Base-by-base conservation (phyloP, 1,140 invertebrate genomes). In the Hyles euphorbiae region DNA sequence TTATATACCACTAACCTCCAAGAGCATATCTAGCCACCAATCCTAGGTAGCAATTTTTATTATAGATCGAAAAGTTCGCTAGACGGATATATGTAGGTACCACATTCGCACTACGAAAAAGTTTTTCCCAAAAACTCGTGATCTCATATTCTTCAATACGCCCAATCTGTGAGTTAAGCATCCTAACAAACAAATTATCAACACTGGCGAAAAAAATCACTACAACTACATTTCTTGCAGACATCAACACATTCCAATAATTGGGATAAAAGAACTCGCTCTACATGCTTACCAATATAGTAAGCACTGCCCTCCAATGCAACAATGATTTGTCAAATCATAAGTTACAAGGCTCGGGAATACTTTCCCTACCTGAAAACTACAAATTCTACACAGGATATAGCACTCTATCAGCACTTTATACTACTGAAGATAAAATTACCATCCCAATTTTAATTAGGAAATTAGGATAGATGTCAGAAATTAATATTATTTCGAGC, bases 21-120 rank as follows among this genome's bases (percentile, higher is more conserved):
- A 12, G 67, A 73, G 65, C 74, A 72, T 36, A 62, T 44, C 33
- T 77, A 51, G 70, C 72, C 40, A 69, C 68, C 7, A 65, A 64
- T 34, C 60, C 58, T 2, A 66, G 43, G 32, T 56, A 65, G 9
- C 45, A 74, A 58, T n/a, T n/a, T n/a, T n/a, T 40, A 60, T 4
- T 72, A 74, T 47, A 54, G 62, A 54, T 63, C 67, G 6, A 70
- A 61, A 46, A 70, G 58, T 10, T 56, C 56, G 7, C 9, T 72
- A 47, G 64, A 72, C 10, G 56, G 56, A 5, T 76, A 71, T 22
- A 22, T 22, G 22, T 22, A 22, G 22, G 22, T 61, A 72, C 63
- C 45, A 47, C 46, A 0, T 74, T 50, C 36, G 43, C 61, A 7
- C 1, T 48, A 10, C 53, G 57, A n/a, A 70, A 51, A 50, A 61